phyloP scores from a whole-genome alignment of 1,140 invertebrate genomes.

The Ctenoplectra terminalis region DNA sequence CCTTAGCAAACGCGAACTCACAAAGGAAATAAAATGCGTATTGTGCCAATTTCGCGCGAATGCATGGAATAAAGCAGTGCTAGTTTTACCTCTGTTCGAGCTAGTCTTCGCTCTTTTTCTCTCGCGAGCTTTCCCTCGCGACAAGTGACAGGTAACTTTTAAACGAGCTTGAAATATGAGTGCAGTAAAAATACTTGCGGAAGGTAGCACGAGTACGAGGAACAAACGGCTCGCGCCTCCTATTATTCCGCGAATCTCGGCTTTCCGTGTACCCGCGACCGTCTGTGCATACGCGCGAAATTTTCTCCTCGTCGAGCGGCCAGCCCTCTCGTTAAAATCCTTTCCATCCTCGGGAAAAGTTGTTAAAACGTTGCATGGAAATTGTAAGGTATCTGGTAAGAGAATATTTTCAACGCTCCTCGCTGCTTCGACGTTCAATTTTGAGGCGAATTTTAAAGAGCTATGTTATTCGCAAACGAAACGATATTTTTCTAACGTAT shows the following conservation, averaged over 20 bases:
- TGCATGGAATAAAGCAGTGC: slow-evolving; percentile 25
- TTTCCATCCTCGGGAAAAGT: not conserved
- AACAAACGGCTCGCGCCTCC: slow-evolving; percentile 36
- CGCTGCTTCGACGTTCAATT: not conserved
- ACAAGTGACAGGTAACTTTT: slow-evolving; percentile 41
- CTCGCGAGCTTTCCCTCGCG: not conserved
- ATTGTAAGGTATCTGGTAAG: not conserved
- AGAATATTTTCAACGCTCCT: not conserved
- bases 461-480: no score
- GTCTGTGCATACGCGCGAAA: not conserved
- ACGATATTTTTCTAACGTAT: no score
- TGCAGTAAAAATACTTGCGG: slow-evolving; percentile 44
- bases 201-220: not conserved
- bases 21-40: slow-evolving; percentile 54
- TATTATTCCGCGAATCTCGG: slow-evolving; percentile 45
- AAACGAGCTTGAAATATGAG: slow-evolving; percentile 27
- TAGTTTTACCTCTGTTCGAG: no score
- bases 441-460: not conserved
- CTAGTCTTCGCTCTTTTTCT: not conserved
- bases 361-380: not conserved
- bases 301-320: not conserved
- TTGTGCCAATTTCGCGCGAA: slow-evolving; percentile 59
- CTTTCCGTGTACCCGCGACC: not conserved
- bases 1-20: not conserved
- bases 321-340: not conserved